Percentiles rank a stretch among this genome's conserved stretches.
Conservation (phyloP, 2,888 invertebrate genomes). For the Aelia acuminata region DNA sequence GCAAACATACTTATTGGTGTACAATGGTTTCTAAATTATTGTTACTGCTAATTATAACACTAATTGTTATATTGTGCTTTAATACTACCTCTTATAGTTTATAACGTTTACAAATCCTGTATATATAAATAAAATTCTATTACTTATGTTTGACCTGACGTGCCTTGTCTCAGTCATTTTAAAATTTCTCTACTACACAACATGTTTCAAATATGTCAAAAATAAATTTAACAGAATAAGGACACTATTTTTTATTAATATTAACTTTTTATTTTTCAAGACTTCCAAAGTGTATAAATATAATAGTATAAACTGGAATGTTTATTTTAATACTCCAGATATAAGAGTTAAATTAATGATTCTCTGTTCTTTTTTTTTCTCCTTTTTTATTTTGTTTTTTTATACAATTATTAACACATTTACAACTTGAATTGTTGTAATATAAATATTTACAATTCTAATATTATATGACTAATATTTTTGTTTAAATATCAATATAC, state of each 20-base stretch:
- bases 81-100: conserved; percentile 8
- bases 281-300: conserved; percentile 39
- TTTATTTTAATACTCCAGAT: conserved; percentile 56
- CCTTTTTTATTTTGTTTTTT: background rate
- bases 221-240: conserved; percentile 1
- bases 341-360: conserved; percentile 25
- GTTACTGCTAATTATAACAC: conserved; percentile 9
- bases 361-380: background rate
- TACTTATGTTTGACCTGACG: background rate
- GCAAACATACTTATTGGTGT: conserved; percentile 45
- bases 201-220: background rate
- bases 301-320: conserved; percentile 52
- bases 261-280: background rate
- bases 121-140: conserved; percentile 25
- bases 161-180: background rate
- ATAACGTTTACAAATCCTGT: background rate
- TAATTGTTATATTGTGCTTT: conserved; percentile 46
- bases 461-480: conserved; percentile 50
- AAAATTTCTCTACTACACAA: background rate
- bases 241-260: conserved; percentile 30
- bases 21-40: conserved; percentile 18
- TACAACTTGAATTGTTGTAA: conserved; percentile 43
- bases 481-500: conserved; percentile 55
- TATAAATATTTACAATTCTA: conserved; percentile 56
- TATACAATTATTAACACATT: conserved; percentile 58